A percentile compares a stretch with the other conserved stretches of the same genome.
Conservation (phyloP, 2,888 invertebrate species). For the Ophion obscuratus region DNA sequence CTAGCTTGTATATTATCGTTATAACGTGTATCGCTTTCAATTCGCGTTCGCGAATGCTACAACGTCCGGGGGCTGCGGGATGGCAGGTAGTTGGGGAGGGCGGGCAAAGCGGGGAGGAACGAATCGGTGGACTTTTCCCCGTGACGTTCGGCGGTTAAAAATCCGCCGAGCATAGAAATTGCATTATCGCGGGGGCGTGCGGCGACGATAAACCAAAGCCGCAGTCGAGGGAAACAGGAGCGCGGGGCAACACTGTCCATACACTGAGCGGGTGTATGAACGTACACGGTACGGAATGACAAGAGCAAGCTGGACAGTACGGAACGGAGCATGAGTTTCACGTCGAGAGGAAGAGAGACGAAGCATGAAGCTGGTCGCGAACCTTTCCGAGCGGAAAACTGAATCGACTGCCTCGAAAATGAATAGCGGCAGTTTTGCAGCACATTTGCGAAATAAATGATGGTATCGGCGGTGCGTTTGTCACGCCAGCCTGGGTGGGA, state of each 20-base stretch:
- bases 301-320: slow-evolving; percentile 38
- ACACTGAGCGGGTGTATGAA: slow-evolving; percentile 17
- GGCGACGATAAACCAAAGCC: slow-evolving; percentile 71
- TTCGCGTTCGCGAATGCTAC: slow-evolving; percentile 50
- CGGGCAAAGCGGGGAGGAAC: neutral
- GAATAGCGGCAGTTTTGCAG: slow-evolving; percentile 84
- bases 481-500: slow-evolving; percentile 76
- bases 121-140: slow-evolving; percentile 28
- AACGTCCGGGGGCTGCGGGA: neutral
- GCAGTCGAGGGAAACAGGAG: slow-evolving; percentile 63
- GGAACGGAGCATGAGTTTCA: slow-evolving; percentile 49
- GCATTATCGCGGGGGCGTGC: slow-evolving; percentile 72
- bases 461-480: slow-evolving; percentile 84
- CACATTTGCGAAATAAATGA: slow-evolving; percentile 84
- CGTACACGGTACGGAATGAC: slow-evolving; percentile 33
- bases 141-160: slow-evolving; percentile 71
- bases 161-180: slow-evolving; percentile 73
- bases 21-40: slow-evolving; percentile 68
- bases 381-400: slow-evolving; percentile 81
- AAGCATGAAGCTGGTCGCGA: slow-evolving; percentile 58
- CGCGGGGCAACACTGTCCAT: slow-evolving; percentile 38
- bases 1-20: slow-evolving; percentile 62
- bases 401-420: slow-evolving; percentile 83
- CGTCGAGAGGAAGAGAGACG: slow-evolving; percentile 23
- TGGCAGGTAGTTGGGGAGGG: neutral